Evolutionary conservation across 2,113 vertebrate genomes (phyloP).

Genomic region (Aphelocoma coerulescens): DNA sequence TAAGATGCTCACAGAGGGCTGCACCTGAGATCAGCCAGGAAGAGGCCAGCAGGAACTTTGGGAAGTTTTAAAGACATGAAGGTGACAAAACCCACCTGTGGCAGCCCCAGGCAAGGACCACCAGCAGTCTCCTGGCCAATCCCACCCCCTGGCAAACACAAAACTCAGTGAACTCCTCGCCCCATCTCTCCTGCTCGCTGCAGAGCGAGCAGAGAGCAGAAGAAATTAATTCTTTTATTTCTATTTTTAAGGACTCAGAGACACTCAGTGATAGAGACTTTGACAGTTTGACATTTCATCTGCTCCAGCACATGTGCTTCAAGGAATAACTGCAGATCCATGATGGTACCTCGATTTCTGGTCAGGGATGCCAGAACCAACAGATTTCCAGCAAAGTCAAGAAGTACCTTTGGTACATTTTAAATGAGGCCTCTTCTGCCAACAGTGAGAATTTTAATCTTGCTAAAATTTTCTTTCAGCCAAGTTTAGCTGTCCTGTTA

Average conservation of each 20-base stretch:
- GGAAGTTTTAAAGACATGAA: background rate
- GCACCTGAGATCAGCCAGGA: background rate
- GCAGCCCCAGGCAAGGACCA: background rate
- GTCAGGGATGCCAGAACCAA: conserved; percentile 53
- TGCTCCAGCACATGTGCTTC: conserved; percentile 47
- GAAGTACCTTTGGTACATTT: conserved; percentile 23
- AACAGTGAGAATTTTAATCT: background rate
- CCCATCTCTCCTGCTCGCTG: background rate
- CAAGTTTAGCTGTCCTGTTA: conserved; percentile 34
- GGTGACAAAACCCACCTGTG: background rate
- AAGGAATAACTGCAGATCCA: conserved; percentile 2
- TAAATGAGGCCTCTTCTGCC: background rate
- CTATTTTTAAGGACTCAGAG: conserved; percentile 48
- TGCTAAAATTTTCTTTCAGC: conserved; percentile 23
- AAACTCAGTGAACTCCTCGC: background rate
- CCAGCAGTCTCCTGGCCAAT: background rate
- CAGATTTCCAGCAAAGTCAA: conserved; percentile 45
- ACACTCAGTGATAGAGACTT: background rate
- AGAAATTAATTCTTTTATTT: background rate
- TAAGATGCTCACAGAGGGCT: background rate
- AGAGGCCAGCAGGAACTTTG: background rate
- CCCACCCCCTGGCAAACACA: background rate
- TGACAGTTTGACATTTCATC: conserved; percentile 62
- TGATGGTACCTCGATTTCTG: background rate
- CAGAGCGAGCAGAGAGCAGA: background rate